phyloP scores from a whole-genome alignment of 2,113 vertebrate genomes.

The Seriola aureovittata region DNA sequence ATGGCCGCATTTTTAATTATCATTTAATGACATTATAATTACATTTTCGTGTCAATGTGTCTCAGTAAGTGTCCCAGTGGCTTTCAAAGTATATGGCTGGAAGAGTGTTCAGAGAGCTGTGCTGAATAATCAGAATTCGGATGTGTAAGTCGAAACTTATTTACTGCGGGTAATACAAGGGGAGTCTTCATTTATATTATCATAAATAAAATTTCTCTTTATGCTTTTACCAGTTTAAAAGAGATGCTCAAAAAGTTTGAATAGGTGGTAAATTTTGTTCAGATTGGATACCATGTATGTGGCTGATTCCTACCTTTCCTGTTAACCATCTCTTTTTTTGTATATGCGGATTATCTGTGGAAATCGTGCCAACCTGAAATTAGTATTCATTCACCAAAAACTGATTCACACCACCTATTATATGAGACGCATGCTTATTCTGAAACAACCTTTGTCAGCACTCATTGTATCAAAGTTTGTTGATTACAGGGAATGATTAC shows the following conservation, averaged over 20 bases:
- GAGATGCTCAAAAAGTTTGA: background rate
- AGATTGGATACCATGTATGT: background rate
- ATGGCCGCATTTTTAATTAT: constrained; percentile 72
- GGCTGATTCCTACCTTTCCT: background rate
- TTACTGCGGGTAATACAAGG: background rate
- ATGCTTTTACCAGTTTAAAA: background rate
- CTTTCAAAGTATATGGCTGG: constrained; percentile 49
- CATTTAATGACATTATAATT: constrained; percentile 80
- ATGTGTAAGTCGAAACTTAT: constrained; percentile 14
- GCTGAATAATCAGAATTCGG: constrained; percentile 41
- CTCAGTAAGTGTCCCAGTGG: constrained; percentile 68
- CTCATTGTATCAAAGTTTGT: background rate
- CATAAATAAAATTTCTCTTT: background rate
- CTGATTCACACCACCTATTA: background rate
- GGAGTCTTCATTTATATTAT: background rate
- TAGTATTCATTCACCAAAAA: background rate
- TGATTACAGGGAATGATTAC: background rate
- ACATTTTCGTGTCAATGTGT: constrained; percentile 73
- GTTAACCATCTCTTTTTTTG: background rate
- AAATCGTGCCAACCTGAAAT: constrained; percentile 5
- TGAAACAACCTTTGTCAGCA: background rate
- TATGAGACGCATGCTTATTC: background rate
- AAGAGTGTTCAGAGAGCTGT: constrained; percentile 11
- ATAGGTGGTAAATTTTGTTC: no score
- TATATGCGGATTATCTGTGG: background rate